A percentile compares a stretch with the other conserved stretches of the same genome.
phyloP scores from a whole-genome alignment of 2,888 invertebrate genomes.

The Microctonus brassicae region DNA sequence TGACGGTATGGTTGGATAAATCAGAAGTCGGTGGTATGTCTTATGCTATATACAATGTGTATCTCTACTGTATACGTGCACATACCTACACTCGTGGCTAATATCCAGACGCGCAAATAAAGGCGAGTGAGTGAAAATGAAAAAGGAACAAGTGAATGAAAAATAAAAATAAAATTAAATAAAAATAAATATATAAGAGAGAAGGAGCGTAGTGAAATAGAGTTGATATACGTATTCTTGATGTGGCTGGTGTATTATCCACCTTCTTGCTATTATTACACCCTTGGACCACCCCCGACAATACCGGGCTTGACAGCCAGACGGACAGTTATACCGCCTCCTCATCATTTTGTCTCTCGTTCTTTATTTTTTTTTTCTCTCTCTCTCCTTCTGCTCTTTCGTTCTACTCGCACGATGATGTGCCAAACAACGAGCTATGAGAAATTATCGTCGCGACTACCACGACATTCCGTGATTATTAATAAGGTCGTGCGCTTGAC shows the following conservation, averaged over 20 bases:
- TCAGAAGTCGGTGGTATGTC: conserved; percentile 36
- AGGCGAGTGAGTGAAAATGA: not conserved
- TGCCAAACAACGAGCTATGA: conserved; percentile 27
- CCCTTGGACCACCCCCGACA: conserved; percentile 55
- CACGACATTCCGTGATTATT: conserved; percentile 48
- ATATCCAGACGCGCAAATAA: conserved; percentile 19
- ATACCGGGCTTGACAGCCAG: conserved; percentile 39
- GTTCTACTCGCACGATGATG: conserved; percentile 16
- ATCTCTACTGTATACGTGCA: conserved; percentile 5
- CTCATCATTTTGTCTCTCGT: conserved; percentile 33
- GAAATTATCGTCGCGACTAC: conserved; percentile 31
- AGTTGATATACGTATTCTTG: not conserved
- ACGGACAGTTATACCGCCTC: conserved; percentile 40
- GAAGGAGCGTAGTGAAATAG: not conserved
- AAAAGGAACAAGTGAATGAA: not conserved
- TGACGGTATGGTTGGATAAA: conserved; percentile 44
- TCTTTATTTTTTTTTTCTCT: not conserved
- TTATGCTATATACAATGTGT: not conserved
- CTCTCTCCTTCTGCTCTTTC: not conserved
- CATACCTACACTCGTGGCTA: conserved; percentile 10
- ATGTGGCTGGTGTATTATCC: conserved; percentile 48
- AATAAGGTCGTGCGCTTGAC: conserved; percentile 45
- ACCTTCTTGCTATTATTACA: conserved; percentile 58
- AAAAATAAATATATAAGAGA: conserved; percentile 3
- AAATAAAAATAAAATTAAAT: conserved; percentile 4